These are phyloP conservation scores for Trachythela sp. DNA, from an alignment of 64 coral and sea anemone genomes.

Conservation along the genomic window DNA sequence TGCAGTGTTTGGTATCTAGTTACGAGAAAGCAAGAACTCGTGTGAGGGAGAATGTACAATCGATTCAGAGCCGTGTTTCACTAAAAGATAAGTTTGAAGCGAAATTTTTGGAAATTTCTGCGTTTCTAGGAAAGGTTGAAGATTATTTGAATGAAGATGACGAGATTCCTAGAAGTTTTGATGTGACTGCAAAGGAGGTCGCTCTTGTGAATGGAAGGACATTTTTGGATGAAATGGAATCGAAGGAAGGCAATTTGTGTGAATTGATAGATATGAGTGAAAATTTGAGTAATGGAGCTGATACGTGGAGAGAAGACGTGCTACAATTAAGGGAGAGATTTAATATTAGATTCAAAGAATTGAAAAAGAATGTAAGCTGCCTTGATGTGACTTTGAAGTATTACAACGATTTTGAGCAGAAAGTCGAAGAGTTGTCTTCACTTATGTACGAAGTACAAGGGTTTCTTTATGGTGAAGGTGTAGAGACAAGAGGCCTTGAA, in stretches of 20 bases:
- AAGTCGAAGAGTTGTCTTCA: conserved; percentile 4
- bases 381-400: background rate
- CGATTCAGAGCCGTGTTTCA: background rate
- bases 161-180: background rate
- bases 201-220: background rate
- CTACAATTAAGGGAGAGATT: background rate
- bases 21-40: background rate
- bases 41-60: background rate
- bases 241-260: background rate
- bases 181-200: conserved; percentile 16
- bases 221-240: background rate
- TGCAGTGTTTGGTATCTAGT: background rate
- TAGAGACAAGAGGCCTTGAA: background rate
- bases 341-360: background rate
- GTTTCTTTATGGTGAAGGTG: background rate
- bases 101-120: background rate
- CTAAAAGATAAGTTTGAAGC: background rate
- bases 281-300: background rate
- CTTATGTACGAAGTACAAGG: background rate
- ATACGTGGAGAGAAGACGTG: background rate
- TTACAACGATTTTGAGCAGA: background rate
- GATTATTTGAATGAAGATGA: background rate
- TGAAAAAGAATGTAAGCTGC: background rate
- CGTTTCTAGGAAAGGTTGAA: background rate
- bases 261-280: background rate